Conservation (phyloP, 2,797 vertebrate species). For the Psittacula derbiana region DNA sequence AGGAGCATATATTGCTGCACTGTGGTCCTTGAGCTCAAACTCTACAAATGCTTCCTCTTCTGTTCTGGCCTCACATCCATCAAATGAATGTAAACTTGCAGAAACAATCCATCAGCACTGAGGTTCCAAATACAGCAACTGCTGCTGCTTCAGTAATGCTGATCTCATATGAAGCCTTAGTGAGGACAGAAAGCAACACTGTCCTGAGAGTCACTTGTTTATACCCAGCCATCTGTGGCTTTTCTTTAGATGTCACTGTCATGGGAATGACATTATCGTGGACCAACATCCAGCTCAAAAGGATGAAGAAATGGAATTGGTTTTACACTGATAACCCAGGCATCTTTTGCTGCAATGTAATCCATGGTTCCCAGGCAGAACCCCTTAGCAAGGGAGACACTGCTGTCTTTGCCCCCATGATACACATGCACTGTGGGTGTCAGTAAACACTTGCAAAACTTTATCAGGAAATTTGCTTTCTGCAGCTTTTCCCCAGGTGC, state of each 20-base stretch:
- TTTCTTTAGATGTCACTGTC: background rate
- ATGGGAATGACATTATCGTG: background rate
- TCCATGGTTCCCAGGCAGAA: background rate
- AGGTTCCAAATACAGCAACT: background rate
- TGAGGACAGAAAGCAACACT: background rate
- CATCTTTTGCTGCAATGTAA: background rate
- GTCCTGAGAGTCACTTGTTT: background rate
- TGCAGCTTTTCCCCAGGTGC: background rate
- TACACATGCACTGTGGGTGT: background rate
- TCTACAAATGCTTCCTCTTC: background rate
- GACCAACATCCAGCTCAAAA: conserved; percentile 3
- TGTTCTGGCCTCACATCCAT: background rate
- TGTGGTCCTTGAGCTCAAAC: background rate
- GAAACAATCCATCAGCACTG: background rate
- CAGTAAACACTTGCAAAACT: background rate
- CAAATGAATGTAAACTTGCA: background rate
- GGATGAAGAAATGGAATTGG: background rate
- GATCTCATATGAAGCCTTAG: background rate
- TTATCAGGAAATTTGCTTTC: background rate
- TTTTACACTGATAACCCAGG: background rate
- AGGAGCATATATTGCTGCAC: fast-evolving
- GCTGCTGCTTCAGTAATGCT: background rate
- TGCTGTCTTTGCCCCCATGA: background rate
- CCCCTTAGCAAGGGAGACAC: background rate
- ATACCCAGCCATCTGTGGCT: background rate